Base-by-base conservation (phyloP, 2,888 invertebrate genomes). In the Rhingia campestris region DNA sequence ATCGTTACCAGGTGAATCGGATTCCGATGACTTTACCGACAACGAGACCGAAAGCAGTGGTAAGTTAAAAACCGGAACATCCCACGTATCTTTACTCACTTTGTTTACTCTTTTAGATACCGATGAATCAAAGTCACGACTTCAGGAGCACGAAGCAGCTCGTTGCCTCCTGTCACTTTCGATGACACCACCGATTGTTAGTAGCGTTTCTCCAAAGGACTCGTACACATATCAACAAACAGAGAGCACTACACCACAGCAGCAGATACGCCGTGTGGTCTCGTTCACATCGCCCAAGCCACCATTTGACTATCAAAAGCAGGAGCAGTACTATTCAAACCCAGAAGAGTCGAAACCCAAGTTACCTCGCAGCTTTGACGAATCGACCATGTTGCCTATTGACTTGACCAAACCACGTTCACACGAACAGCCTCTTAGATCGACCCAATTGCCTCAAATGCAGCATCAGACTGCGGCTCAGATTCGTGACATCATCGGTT, bases 121-220 rank as follows among this genome's bases (percentile, higher is more conserved):
- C 86, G 95, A 95, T 90, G 94, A 94, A 87, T 94, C 94, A 81
- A 95, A 94, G 88, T 94, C 95, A 6, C 92, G 95, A n/a, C 91
- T 95, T 86, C 94, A 94, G 87, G 97, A 97, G 90, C 96, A 96
- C 87, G 97, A 97, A 92, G 97, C 97, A 6, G 97, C 97, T 0
- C 95, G 95, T 87, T 95, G 97, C 88, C 92, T 97, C 75, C 91
- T 97, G 47, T 96, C 96, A 41, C 92, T 97, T 53, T 95, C 93
- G 30, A 92, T 92, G 87, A 92, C 93, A 51, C 93, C 93, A 6
- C 92, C 93, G 0, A 91, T 89, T 35, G 87, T 88, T 6, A 89
- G 87, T 54, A 90, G 88, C 67, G 91, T 87, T 88, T 93, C 90
- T 87, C 89, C 89, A 14, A 91, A 41, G 81, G 87, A 86, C 41